A percentile compares a stretch with the other conserved stretches of the same genome.
These are phyloP conservation scores for Pterostichus madidus DNA, from an alignment of 2,888 invertebrate genomes.

Conservation along the genomic window DNA sequence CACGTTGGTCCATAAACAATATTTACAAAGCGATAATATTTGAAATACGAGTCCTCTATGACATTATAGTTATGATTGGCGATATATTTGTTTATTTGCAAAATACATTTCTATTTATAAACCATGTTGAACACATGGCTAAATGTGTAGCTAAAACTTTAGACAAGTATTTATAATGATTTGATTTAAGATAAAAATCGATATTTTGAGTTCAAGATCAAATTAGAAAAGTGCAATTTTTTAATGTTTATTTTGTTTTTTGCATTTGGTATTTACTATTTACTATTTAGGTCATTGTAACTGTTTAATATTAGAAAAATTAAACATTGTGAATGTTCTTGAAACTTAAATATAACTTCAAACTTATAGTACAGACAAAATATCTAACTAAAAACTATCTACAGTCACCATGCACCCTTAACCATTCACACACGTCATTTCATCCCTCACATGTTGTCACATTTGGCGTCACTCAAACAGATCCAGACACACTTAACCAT, in stretches of 20 bases:
- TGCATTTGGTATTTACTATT: conserved; percentile 1
- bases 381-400: too few relatives aligned
- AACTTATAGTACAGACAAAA: too few relatives aligned
- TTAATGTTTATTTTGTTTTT: conserved; percentile 28
- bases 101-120: neutral
- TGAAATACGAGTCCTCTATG: neutral
- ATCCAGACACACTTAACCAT: too few relatives aligned
- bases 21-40: neutral
- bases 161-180: too few relatives aligned
- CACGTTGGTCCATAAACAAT: too few relatives aligned
- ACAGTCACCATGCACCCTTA: too few relatives aligned
- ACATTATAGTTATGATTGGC: neutral
- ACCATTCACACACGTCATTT: too few relatives aligned
- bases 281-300: conserved; percentile 55
- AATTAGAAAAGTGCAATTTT: conserved; percentile 15
- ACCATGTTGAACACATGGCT: too few relatives aligned
- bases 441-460: too few relatives aligned
- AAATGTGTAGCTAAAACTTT: too few relatives aligned
- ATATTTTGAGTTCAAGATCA: conserved; percentile 19
- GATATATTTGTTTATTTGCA: conserved; percentile 5
- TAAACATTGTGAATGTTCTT: conserved; percentile 47
- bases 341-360: conserved; percentile 53
- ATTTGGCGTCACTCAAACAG: too few relatives aligned
- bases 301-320: conserved; percentile 33
- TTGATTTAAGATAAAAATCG: too few relatives aligned